These are phyloP conservation scores for Euthynnus affinis DNA, from an alignment of 2,797 vertebrate species.

Conservation along the genomic window DNA sequence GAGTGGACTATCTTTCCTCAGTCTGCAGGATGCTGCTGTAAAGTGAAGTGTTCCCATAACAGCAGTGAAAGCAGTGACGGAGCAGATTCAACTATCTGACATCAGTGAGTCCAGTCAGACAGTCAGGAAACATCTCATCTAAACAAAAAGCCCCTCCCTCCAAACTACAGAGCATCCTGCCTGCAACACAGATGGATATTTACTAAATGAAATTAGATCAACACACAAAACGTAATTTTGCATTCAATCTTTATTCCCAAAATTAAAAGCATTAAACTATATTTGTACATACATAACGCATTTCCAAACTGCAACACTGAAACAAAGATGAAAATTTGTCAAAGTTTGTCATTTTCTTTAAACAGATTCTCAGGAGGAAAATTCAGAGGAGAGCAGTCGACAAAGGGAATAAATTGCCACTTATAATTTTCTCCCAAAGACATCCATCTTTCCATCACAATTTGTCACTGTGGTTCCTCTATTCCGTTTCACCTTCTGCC, in stretches of 20 bases:
- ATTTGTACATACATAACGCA: conserved; percentile 67
- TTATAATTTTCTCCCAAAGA: conserved; percentile 26
- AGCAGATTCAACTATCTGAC: background rate
- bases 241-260: conserved; percentile 81
- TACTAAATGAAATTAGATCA: background rate
- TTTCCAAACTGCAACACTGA: conserved; percentile 56
- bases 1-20: too few species aligned
- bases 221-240: conserved; percentile 30
- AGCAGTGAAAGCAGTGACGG: too few species aligned
- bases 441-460: conserved; percentile 11
- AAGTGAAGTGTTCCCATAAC: background rate
- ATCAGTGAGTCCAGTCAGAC: too few species aligned
- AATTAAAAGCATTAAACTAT: conserved; percentile 70
- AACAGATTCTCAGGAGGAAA: conserved; percentile 29
- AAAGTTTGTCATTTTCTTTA: conserved; percentile 1
- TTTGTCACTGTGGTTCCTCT: background rate
- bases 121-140: too few species aligned
- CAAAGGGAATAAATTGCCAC: conserved; percentile 40
- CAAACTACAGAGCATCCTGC: background rate
- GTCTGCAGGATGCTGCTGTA: too few species aligned
- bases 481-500: conserved; percentile 5
- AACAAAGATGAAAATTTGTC: conserved; percentile 46
- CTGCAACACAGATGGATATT: background rate
- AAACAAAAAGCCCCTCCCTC: background rate
- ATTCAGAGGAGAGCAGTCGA: conserved; percentile 37